Conservation (phyloP, 2,797 vertebrate species). For the Dryobates pubescens region DNA sequence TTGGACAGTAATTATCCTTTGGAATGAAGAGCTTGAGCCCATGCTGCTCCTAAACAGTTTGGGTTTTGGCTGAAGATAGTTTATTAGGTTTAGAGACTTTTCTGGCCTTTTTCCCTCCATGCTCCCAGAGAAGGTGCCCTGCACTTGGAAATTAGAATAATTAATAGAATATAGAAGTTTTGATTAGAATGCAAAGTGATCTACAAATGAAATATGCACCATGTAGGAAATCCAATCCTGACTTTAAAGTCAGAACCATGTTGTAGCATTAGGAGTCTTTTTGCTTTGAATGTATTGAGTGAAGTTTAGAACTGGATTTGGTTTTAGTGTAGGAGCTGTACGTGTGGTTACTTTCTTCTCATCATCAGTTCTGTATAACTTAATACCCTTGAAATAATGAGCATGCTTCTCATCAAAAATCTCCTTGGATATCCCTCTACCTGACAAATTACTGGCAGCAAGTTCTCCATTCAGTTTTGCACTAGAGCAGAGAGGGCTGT, state of each 20-base stretch:
- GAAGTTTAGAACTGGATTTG: neutral
- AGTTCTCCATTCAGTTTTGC: neutral
- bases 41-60: neutral
- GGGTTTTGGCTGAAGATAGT: neutral
- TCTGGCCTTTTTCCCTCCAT: neutral
- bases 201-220: neutral
- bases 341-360: neutral
- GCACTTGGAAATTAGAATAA: neutral
- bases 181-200: neutral
- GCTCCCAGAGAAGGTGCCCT: neutral
- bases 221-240: neutral
- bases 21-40: neutral
- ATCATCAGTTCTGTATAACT: neutral
- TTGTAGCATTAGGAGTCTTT: neutral
- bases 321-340: neutral
- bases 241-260: neutral
- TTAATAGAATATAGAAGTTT: neutral
- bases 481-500: neutral
- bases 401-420: neutral
- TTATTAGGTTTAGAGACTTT: neutral
- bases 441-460: neutral
- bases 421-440: neutral
- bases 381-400: neutral
- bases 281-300: neutral
- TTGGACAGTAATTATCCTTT: neutral